phyloP scores from a whole-genome alignment of 2,113 vertebrate genomes.

The Chionodraco myersi region DNA sequence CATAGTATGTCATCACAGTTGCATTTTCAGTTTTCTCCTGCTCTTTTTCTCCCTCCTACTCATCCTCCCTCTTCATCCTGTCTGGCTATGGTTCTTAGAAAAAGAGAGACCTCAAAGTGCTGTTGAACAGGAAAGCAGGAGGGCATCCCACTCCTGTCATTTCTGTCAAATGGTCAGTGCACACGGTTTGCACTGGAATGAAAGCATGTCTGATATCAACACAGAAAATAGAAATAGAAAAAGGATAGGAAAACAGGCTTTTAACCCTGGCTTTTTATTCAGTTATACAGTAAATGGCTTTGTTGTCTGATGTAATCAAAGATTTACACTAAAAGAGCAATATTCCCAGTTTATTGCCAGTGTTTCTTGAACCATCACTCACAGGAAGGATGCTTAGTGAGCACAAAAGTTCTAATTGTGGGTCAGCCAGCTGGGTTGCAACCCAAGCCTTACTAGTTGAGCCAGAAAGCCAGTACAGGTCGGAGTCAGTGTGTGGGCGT shows the following conservation, averaged over 20 bases:
- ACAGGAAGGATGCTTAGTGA: slow-evolving; percentile 34
- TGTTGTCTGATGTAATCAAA: slow-evolving; percentile 21
- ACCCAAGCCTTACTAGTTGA: slow-evolving; percentile 46
- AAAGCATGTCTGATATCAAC: slow-evolving; percentile 17
- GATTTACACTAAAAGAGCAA: slow-evolving; percentile 33
- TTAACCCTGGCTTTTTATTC: slow-evolving; percentile 34
- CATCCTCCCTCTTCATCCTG: slow-evolving; percentile 4
- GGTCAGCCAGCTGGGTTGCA: slow-evolving; percentile 61
- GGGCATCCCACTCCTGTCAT: slow-evolving; percentile 59
- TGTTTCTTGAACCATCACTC: slow-evolving; percentile 35
- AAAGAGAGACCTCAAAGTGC: slow-evolving; percentile 42
- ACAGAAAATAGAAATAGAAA: slow-evolving; percentile 32
- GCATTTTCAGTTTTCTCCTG: slow-evolving; percentile 36
- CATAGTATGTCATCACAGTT: slow-evolving; percentile 30
- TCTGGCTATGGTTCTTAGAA: slow-evolving; percentile 34
- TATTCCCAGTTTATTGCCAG: not conserved
- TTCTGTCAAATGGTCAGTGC: slow-evolving; percentile 66
- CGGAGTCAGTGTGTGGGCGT: slow-evolving; percentile 63
- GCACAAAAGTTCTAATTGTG: slow-evolving; percentile 34
- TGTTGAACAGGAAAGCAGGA: slow-evolving; percentile 38
- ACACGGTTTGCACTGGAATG: slow-evolving; percentile 46
- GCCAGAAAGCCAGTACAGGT: slow-evolving; percentile 52
- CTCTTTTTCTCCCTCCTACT: slow-evolving; percentile 12
- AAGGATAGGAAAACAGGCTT: slow-evolving; percentile 6
- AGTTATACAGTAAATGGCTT: slow-evolving; percentile 16